Conservation (phyloP, 2,888 invertebrate genomes). For the Drosophila borborema region DNA sequence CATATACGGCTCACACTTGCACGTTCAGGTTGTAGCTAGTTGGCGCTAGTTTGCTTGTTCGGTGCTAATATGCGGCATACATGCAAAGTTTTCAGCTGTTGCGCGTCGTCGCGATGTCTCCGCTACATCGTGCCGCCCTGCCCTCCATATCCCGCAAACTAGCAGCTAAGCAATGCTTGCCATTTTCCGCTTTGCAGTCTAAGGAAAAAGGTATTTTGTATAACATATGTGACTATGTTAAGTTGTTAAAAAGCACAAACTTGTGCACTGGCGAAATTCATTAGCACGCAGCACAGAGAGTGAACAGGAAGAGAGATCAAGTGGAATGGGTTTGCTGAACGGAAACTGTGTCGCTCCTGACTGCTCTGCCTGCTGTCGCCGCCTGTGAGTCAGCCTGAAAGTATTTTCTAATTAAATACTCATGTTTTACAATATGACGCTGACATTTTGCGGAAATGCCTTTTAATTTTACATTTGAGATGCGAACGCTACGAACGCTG, state of each 20-base stretch:
- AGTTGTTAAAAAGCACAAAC: slow-evolving; percentile 74
- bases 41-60: slow-evolving; percentile 62
- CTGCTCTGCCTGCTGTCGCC: slow-evolving; percentile 16
- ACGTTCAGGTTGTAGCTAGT: slow-evolving; percentile 10
- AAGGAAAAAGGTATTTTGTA: slow-evolving; percentile 78
- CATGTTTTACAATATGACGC: slow-evolving; percentile 83
- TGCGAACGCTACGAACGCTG: slow-evolving; percentile 37
- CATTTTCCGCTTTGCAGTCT: slow-evolving; percentile 53
- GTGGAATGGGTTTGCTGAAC: neutral
- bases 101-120: slow-evolving; percentile 32
- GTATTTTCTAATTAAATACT: slow-evolving; percentile 83
- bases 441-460: slow-evolving; percentile 81
- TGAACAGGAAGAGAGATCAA: neutral
- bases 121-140: no score
- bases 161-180: slow-evolving; percentile 35
- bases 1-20: neutral
- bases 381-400: slow-evolving; percentile 46
- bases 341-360: slow-evolving; percentile 49
- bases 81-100: slow-evolving; percentile 75
- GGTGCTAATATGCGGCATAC: slow-evolving; percentile 75
- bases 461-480: slow-evolving; percentile 80
- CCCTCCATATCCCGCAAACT: neutral
- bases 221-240: slow-evolving; percentile 71
- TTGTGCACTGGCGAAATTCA: slow-evolving; percentile 64
- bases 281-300: slow-evolving; percentile 49